Conservation (phyloP, 2,113 vertebrate species). For the Passer montanus region DNA sequence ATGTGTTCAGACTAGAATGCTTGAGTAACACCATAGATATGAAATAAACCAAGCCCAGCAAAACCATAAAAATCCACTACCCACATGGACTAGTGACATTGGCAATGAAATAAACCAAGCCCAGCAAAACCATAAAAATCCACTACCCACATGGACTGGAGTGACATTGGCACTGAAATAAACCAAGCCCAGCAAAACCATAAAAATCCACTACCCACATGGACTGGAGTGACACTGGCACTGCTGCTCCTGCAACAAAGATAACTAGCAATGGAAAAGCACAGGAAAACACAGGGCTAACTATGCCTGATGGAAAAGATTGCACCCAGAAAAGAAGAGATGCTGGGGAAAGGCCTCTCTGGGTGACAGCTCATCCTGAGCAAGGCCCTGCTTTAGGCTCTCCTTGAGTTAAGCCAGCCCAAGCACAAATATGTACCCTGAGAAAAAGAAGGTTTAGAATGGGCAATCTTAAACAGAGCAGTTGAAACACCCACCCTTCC, state of each 20-base stretch:
- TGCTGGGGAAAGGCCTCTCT: neutral
- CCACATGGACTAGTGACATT: no score
- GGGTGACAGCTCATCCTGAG: neutral
- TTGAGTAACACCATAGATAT: neutral
- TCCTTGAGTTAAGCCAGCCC: neutral
- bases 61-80: no score
- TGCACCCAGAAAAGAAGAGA: neutral
- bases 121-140: no score
- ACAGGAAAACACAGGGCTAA: neutral
- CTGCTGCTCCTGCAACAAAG: neutral
- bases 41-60: neutral
- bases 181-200: neutral
- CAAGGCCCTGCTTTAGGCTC: neutral
- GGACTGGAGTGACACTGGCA: neutral
- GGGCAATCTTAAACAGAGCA: neutral
- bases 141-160: accelerated
- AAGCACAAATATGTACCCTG: neutral
- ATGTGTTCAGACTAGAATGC: neutral
- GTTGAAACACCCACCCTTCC: neutral
- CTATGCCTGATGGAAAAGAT: neutral
- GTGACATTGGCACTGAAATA: neutral
- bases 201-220: accelerated
- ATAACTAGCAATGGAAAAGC: neutral
- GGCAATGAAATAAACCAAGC: no score
- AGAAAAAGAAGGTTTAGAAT: neutral